Percentiles rank a stretch among this genome's conserved stretches.
Evolutionary conservation across 2,797 vertebrate species (phyloP).

Genomic region (Discoglossus pictus): DNA sequence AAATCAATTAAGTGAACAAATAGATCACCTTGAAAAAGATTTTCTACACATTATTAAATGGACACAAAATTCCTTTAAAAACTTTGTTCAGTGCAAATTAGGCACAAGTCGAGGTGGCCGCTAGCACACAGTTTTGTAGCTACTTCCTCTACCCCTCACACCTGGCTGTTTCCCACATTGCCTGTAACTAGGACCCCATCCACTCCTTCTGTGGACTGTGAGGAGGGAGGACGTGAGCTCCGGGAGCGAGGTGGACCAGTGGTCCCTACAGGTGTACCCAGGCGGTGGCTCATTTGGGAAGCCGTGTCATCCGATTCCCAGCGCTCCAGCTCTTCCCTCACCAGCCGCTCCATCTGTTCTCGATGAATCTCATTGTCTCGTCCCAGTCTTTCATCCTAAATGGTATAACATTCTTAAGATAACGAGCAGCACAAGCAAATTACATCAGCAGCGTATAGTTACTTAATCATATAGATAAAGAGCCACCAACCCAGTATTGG

Average conservation of each 20-base stretch:
- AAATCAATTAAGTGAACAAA: too few species aligned
- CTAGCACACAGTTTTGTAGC: too few species aligned
- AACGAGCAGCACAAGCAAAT: too few species aligned
- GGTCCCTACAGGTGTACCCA: constrained; percentile 71
- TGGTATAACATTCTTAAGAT: constrained; percentile 26
- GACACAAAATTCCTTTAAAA: too few species aligned
- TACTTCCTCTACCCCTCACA: too few species aligned
- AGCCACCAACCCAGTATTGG: too few species aligned
- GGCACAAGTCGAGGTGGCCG: too few species aligned
- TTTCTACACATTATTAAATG: too few species aligned
- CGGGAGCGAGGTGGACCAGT: constrained; percentile 66
- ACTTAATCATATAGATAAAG: too few species aligned
- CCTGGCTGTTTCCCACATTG: constrained; percentile 65
- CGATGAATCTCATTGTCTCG: constrained; percentile 82
- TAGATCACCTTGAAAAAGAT: too few species aligned
- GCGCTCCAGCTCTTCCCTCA: constrained; percentile 89
- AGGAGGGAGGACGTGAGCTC: constrained; percentile 81
- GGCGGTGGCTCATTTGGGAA: constrained; percentile 82
- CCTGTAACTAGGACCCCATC: constrained; percentile 68
- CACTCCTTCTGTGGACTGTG: constrained; percentile 82
- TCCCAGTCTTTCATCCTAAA: constrained; percentile 86
- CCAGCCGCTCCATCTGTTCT: constrained; percentile 91
- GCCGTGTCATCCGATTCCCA: constrained; percentile 89
- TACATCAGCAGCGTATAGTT: too few species aligned
- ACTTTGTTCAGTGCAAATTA: too few species aligned